Base-by-base conservation (phyloP, 2,888 invertebrate genomes). In the Keiferia lycopersicella region DNA sequence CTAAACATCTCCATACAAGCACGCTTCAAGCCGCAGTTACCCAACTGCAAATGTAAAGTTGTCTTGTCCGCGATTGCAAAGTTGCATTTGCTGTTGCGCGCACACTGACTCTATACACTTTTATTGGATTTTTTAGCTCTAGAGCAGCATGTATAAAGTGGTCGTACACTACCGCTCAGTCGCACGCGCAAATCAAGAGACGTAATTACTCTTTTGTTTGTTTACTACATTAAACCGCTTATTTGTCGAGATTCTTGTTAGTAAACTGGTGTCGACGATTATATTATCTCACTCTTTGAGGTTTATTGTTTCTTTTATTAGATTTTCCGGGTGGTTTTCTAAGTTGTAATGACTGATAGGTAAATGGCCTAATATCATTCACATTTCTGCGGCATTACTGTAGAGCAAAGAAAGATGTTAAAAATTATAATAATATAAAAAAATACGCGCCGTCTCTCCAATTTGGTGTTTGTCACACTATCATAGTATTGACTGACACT, bases 201-300 rank as follows among this genome's bases (percentile, higher is more conserved):
- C 87, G 79, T 88, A 87, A 89, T 88, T 84, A 80, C 79, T 83
- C 87, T 85, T 88, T 88, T 87, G 87, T 84, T 65, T 66, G 58
- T 66, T 64, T 63, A 61, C 51, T 48, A 59, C 11, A 48, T 59
- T 67, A 67, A 73, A 74, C 69, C 70, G 65, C 66, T 62, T 65
- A 69, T 71, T 73, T 70, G 72, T 60, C 45, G 41, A 60, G 60
- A 60, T 45, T 60, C 60, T 60, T 45, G 45, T 60, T 60, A 60
- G 45, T 58, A 34, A 34, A 56, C 51, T 53, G 34, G 56, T 16
- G 56, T 56, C 34, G 30, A 56, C 56, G 30, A 10, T 7, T 8
- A 34, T 34, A 56, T 34, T 16, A 56, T 56, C 56, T 56, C 8
- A 16, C 34, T n/a, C 14, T 22, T 26, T 53, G 22, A 22, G 22